These are phyloP conservation scores for Mugil cephalus DNA, from an alignment of 2,113 vertebrate species.

Conservation along the genomic window DNA sequence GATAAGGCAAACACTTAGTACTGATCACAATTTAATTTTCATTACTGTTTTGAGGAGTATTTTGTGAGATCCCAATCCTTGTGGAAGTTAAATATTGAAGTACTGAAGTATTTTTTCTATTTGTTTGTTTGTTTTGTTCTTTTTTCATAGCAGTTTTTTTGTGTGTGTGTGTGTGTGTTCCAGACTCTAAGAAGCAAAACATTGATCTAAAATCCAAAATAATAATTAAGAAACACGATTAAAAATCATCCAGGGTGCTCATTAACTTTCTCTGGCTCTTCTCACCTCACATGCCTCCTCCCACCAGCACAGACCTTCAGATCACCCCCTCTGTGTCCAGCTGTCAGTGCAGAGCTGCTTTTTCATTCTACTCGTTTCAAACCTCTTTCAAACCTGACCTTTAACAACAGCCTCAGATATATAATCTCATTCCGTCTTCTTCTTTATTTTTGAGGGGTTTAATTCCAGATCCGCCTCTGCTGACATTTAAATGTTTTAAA, in stretches of 20 bases:
- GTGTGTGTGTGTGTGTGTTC: too few species aligned
- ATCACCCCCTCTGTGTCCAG: constrained; percentile 1
- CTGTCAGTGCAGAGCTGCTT: constrained; percentile 4
- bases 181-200: too few species aligned
- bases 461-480: constrained; percentile 22
- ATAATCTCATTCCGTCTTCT: constrained; percentile 17
- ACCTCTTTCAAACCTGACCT: constrained; percentile 39
- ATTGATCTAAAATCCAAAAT: neutral
- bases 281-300: neutral
- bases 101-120: too few species aligned
- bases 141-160: too few species aligned
- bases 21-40: too few species aligned
- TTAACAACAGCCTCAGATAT: constrained; percentile 23
- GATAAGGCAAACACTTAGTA: too few species aligned
- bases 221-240: neutral
- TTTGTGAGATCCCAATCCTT: too few species aligned
- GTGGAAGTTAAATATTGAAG: too few species aligned
- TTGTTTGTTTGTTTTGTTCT: too few species aligned
- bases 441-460: constrained; percentile 16
- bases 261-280: constrained; percentile 3
- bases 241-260: neutral
- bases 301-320: neutral
- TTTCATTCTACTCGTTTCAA: constrained; percentile 5
- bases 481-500: constrained; percentile 43
- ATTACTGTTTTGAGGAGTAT: too few species aligned